Evolutionary conservation across 30 jellyfish, hydroid and myxozoan genomes (phyloP), one percentile per base, ranked within the genome.

Genomic region (Mastigias papua): DNA sequence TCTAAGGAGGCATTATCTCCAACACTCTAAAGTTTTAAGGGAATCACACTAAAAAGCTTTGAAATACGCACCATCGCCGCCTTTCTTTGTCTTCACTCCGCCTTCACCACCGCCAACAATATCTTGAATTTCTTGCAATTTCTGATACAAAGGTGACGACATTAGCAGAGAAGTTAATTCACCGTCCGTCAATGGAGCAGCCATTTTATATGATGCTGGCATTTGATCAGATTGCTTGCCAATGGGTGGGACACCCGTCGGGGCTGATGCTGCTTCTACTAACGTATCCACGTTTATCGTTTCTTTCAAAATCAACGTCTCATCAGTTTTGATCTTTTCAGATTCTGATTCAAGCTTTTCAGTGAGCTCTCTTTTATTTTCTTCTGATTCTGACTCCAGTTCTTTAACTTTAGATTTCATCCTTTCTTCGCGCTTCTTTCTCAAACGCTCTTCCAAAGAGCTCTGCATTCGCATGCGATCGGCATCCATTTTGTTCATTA

Each of bases 391-490:
- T 31, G 78, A 65, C 68, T 89, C 97, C 32, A 95, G 86, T 78
- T 95, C 99, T 64, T 82, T 84, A 75, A 86, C 23, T 78, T 95
- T 95, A 17, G 96, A 61, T 23, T 80, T 82, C 88, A 91, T 69
- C 69, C 95, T 58, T 27, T 86, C 97, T 28, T 86, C 97, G 22
- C 99, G 97, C 76, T 89, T 95, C 91, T 90, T 90, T 86, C 86
- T 90, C 80, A 90, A 49, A 11, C 88, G 90, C 70, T 83, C 93
- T 60, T 95, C 99, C 86, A 95, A 74, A 22, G 92, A 89, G 78
- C 99, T 90, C 89, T 95, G 99, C 99, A 95, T 95, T 33, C 99
- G 90, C 90, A 95, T 80, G 23, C 98, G 86, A 70, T 95, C 98
- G 6, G 99, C 97, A 71, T 95, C 99, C 99, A 95, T 90, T 20